Percentiles rank a stretch among this genome's conserved stretches.
Conservation (phyloP, 2,113 vertebrate genomes). For the Pithys albifrons region DNA sequence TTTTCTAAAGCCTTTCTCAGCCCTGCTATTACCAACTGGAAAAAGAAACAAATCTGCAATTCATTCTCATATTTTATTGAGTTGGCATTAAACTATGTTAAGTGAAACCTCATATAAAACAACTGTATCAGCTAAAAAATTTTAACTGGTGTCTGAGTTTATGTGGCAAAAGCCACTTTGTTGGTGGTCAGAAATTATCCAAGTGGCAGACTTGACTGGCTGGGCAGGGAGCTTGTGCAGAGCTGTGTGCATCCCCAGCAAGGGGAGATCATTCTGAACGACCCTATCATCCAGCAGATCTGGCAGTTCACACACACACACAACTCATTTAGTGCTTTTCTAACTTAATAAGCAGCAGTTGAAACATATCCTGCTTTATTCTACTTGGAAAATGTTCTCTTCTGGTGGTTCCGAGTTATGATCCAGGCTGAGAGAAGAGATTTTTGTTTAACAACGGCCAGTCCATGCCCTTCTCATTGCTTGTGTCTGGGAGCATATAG, state of each 20-base stretch:
- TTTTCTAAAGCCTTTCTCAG: background rate
- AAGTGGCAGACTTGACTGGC: background rate
- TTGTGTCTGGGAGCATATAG: background rate
- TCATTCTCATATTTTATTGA: background rate
- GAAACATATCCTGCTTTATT: background rate
- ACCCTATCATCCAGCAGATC: background rate
- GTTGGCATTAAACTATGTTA: conserved; percentile 5
- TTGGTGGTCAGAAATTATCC: background rate
- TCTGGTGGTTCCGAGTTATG: background rate
- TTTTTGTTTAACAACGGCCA: background rate
- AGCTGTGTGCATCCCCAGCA: background rate
- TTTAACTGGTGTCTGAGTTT: conserved; percentile 14
- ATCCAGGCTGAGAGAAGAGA: background rate
- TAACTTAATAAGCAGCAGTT: background rate
- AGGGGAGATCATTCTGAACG: background rate
- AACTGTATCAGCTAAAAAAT: background rate
- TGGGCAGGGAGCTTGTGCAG: background rate
- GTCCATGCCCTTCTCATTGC: background rate
- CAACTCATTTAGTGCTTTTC: background rate
- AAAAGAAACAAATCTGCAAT: background rate
- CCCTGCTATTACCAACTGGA: background rate
- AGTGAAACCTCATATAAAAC: conserved; percentile 2
- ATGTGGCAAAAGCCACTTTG: background rate
- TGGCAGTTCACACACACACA: background rate
- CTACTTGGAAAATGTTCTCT: background rate